These are phyloP conservation scores for Baccha elongata DNA, from an alignment of 2,888 invertebrate species.

Conservation along the genomic window DNA sequence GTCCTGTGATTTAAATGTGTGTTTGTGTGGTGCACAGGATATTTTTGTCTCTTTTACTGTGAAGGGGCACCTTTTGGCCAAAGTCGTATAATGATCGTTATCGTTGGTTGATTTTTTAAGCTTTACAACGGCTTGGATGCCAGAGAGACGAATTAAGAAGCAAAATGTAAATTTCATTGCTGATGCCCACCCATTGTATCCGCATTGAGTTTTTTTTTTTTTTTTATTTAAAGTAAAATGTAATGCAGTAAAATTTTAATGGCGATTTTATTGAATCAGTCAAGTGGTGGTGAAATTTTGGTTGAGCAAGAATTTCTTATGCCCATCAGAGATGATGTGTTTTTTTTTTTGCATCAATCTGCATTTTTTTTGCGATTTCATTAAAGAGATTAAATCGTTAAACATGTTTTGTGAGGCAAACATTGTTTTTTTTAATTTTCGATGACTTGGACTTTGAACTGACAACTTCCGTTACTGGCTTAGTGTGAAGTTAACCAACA, in stretches of 20 bases:
- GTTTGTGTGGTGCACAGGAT: conserved; percentile 1
- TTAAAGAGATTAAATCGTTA: no score
- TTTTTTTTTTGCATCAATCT: no score
- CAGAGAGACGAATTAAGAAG: conserved; percentile 64
- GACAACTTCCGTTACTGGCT: no score
- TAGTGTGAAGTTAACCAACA: no score
- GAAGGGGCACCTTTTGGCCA: conserved; percentile 25
- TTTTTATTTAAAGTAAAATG: conserved; percentile 54
- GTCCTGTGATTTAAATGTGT: conserved; percentile 30
- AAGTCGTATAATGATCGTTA: conserved; percentile 53
- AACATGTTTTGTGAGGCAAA: no score
- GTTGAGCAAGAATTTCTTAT: no score
- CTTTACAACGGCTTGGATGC: conserved; percentile 51
- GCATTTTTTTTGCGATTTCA: no score
- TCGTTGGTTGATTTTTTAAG: conserved; percentile 71
- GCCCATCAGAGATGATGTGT: no score
- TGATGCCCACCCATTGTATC: conserved; percentile 54
- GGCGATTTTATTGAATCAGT: conserved; percentile 60
- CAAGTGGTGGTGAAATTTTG: conserved; percentile 16
- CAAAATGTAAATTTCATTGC: conserved; percentile 63
- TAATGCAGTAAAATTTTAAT: conserved; percentile 68
- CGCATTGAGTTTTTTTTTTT: conserved; percentile 69
- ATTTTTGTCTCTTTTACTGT: conserved; percentile 21
- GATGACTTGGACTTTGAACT: no score
- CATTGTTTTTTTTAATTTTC: no score